phyloP scores from a whole-genome alignment of 2,113 vertebrate genomes.

The Pseudopodoces humilis region DNA sequence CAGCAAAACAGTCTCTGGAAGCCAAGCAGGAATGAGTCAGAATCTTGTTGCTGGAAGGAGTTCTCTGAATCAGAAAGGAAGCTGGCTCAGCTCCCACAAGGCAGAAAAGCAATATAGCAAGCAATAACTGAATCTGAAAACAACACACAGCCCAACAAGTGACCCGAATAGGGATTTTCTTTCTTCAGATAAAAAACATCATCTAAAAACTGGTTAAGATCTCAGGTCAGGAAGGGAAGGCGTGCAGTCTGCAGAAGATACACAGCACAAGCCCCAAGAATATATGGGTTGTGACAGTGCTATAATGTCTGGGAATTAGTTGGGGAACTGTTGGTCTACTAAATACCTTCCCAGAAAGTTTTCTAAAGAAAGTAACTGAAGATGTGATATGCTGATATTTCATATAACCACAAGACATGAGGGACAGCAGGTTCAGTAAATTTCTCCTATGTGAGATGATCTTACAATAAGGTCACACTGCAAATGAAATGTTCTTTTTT shows the following conservation, averaged over 20 bases:
- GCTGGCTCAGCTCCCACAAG: conserved; percentile 69
- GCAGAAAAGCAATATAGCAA: conserved; percentile 67
- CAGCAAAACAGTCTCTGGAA: conserved; percentile 54
- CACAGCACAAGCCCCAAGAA: neutral
- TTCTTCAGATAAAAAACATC: conserved; percentile 11
- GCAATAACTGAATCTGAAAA: conserved; percentile 62
- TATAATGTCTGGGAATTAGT: neutral
- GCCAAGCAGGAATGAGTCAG: conserved; percentile 61
- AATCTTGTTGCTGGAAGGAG: conserved; percentile 63
- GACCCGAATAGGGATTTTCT: conserved; percentile 52
- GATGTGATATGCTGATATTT: neutral
- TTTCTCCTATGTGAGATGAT: neutral
- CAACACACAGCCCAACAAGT: conserved; percentile 54
- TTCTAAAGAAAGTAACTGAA: neutral
- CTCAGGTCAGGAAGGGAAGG: neutral
- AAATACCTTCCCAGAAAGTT: neutral
- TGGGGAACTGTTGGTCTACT: neutral
- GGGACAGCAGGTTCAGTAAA: neutral
- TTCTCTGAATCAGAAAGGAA: conserved; percentile 65
- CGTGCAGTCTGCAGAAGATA: neutral
- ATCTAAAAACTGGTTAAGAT: conserved; percentile 30
- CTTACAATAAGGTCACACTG: neutral
- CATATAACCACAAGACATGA: neutral
- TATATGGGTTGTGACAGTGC: neutral
- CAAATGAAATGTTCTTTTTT: neutral